Evolutionary conservation across 2,113 vertebrate genomes (phyloP).

Genomic region (Cnemophilus loriae): DNA sequence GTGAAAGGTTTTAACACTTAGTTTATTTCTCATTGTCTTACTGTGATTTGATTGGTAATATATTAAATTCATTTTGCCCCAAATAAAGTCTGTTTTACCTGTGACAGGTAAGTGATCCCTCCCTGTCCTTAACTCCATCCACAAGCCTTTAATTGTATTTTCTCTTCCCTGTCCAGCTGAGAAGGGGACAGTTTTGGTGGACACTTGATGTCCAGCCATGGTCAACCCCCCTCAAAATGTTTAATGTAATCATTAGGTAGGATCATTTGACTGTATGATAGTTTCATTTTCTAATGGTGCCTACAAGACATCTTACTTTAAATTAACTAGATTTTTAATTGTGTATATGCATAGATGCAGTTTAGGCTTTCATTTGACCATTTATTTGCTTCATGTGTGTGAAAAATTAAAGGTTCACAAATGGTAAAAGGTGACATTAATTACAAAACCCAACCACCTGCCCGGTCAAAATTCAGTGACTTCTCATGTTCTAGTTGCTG

Average conservation of each 20-base stretch:
- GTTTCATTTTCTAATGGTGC: not conserved
- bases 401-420: not conserved
- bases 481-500: not conserved
- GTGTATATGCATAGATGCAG: not conserved
- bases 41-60: not conserved
- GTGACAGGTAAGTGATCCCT: not conserved
- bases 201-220: not conserved
- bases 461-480: not conserved
- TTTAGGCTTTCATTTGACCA: not conserved
- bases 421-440: not conserved
- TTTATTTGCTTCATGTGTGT: not conserved
- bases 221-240: fast-evolving
- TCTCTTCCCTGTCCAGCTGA: not conserved
- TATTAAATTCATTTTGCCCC: not conserved
- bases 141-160: not conserved
- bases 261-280: not conserved
- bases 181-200: not conserved
- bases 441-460: not conserved
- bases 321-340: not conserved
- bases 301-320: not conserved
- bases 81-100: not conserved
- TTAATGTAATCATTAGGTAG: not conserved
- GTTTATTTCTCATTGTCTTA: not conserved
- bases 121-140: not conserved
- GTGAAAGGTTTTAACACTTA: not conserved